Percentiles rank a stretch among this genome's conserved stretches.
Conservation (phyloP, 1,140 invertebrate genomes). For the Temnothorax nylanderi region DNA sequence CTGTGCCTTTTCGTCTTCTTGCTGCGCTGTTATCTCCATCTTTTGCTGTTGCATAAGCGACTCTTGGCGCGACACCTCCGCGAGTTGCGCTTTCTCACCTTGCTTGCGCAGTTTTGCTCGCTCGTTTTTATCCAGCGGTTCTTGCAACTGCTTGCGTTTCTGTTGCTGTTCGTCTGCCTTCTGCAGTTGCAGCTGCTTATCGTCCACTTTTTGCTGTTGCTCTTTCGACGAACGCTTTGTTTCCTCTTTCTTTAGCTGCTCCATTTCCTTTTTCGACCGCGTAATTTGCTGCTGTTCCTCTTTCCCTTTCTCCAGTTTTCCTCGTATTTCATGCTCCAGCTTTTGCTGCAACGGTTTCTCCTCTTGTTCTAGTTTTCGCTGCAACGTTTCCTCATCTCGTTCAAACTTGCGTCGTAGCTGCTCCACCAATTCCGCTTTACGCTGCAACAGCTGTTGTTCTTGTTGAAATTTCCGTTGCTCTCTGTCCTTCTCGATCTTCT, state of each 20-base stretch:
- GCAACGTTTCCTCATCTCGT: not conserved
- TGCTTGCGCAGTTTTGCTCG: conserved; percentile 18
- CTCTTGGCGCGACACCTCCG: conserved; percentile 21
- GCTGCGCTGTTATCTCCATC: conserved; percentile 13
- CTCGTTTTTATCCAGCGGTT: not conserved
- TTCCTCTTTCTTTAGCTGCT: not conserved
- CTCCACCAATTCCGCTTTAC: not conserved
- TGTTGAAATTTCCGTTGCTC: conserved; percentile 15
- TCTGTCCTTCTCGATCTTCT: conserved; percentile 50
- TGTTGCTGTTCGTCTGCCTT: conserved; percentile 32
- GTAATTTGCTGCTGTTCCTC: conserved; percentile 23
- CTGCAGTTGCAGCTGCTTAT: conserved; percentile 27
- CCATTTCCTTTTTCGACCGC: not conserved
- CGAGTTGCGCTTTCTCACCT: not conserved
- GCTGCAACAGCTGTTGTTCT: conserved; percentile 30
- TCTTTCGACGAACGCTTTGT: not conserved
- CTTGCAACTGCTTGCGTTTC: not conserved
- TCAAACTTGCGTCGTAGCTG: not conserved
- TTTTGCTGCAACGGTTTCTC: conserved; percentile 18
- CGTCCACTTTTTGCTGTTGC: conserved; percentile 13
- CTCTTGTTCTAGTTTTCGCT: conserved; percentile 21
- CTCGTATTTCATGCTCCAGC: not conserved
- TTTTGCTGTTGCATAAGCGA: not conserved
- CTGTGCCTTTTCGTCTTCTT: conserved; percentile 4
- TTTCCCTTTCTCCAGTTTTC: conserved; percentile 21